Base-by-base conservation (phyloP, 1,140 invertebrate genomes). In the Brachionus asplanchnoidis region DNA sequence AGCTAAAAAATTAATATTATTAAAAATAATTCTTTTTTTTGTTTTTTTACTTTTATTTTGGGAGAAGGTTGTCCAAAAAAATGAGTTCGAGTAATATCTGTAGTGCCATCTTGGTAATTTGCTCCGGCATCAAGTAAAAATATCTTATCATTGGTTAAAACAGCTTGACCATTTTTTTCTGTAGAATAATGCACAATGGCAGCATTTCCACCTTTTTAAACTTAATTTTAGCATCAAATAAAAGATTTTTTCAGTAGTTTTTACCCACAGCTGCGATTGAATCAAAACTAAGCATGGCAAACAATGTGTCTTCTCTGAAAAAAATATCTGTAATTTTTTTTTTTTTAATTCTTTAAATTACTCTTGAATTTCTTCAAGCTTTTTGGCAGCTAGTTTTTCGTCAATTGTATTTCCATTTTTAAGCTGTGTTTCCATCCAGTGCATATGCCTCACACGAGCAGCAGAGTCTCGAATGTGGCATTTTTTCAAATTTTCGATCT, bases 51-150 rank as follows among this genome's bases (percentile, higher is more conserved):
- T 86, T 92, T 93, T 87, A 97, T 92, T 88, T 93, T 93, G 46
- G 91, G 90, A 0, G 93, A 93, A 0, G 95, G 94, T 23, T 90
- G 91, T 3, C 95, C 95, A 90, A 96, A 95, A 90, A 97, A 95
- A 23, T 96, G 88, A 0, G 97, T 98, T 87, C 96, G 90, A 6
- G 97, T 98, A 0, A 98, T 94, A 90, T 98, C 96, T 42, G 96
- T 98, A 4, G 97, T 98, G 50, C 97, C 65, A 53, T 84, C 80
- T 36, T 77, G 84, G 85, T 93, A 93, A 86, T 93, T 92, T 23
- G 93, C 95, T 0, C 97, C 97, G 9, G 96, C 97, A 90, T 99
- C 97, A 87, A 95, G 93, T 1, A 99, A 90, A 89, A 96, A 98
- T 82, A 98, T 89, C 86, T 94, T 93, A 50, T 93, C 90, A 17